Base-by-base conservation (phyloP, 2,797 vertebrate genomes). In the Pangasius djambal region DNA sequence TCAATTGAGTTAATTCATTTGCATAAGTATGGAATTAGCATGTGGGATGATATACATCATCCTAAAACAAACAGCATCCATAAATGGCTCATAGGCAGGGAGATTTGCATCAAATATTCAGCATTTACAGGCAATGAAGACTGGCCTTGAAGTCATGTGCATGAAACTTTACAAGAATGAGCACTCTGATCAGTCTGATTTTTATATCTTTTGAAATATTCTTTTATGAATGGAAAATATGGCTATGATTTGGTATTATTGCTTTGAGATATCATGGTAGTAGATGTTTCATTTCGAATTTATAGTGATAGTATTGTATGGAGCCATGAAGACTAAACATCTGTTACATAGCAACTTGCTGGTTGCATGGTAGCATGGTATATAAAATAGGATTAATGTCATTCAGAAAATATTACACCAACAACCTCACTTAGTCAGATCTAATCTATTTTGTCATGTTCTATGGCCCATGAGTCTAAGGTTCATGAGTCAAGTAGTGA, bases 11-110 rank as follows among this genome's bases (percentile, higher is more conserved):
- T 89, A 92, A 88, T 18, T 31, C 89, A 95, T 96, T 96, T 94
- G 93, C 95, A 96, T 96, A 94, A 96, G 95, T 95, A 95, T 92
- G 93, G 93, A 93, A 96, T 95, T 96, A 95, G 94, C 95, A 95
- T 95, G 94, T 90, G 91, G 92, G 93, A 93, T 86, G 92, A 95
- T 93, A 94, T 92, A 89, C 92, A 93, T 94, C 89, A 87, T 90
- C 88, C 92, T 25, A 88, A 85, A 91, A 89, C 88, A 84, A 86
- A 86, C 52, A 70, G 4, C 31, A 90, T 92, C 88, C 88, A 90
- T 92, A 93, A 94, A 93, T 90, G 91, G 61, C 52, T 87, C 25
- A 37, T 78, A 85, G 88, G 85, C 84, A 57, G n/a, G 28, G 34
- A 78, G 57, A 88, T 88, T 63, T 67, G 37, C 86, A 88, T 89